A percentile compares a stretch with the other conserved stretches of the same genome.
Conservation (phyloP, 2,797 vertebrate genomes). For the Gallinago solitaria region DNA sequence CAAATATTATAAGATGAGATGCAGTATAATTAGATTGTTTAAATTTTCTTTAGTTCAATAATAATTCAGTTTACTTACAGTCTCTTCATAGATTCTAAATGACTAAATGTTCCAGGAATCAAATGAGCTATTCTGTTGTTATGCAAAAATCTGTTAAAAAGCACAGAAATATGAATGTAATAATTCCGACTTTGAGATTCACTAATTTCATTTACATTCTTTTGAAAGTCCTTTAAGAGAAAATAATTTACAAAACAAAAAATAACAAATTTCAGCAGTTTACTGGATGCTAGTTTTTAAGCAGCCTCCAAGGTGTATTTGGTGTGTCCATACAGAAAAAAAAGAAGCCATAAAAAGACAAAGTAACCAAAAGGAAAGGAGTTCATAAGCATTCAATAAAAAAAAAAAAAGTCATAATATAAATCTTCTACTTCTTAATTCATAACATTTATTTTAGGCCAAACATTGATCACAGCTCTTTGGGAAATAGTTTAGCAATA, state of each 20-base stretch:
- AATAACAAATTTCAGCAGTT: neutral
- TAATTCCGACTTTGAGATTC: neutral
- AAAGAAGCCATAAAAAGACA: neutral
- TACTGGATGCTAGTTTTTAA: neutral
- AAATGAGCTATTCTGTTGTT: slow-evolving; percentile 97
- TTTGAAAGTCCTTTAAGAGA: neutral
- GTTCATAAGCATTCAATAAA: neutral
- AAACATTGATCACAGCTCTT: neutral
- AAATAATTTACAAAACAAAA: neutral
- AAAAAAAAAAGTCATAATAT: neutral
- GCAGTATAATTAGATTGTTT: neutral
- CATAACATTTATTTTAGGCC: neutral
- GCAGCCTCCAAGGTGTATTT: neutral
- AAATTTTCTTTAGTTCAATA: neutral
- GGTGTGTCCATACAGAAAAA: neutral
- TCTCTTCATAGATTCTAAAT: slow-evolving; percentile 95
- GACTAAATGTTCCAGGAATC: slow-evolving; percentile 91
- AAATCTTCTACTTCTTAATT: neutral
- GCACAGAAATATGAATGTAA: neutral
- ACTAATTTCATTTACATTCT: neutral
- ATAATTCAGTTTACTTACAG: slow-evolving; percentile 85
- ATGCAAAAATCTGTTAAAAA: slow-evolving; percentile 91
- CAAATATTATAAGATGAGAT: neutral
- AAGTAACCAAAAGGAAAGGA: neutral
- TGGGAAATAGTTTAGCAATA: neutral